Percentiles rank a stretch among this genome's conserved stretches.
Conservation (phyloP, 1,140 invertebrate genomes). For the Drosophila ogumai region DNA sequence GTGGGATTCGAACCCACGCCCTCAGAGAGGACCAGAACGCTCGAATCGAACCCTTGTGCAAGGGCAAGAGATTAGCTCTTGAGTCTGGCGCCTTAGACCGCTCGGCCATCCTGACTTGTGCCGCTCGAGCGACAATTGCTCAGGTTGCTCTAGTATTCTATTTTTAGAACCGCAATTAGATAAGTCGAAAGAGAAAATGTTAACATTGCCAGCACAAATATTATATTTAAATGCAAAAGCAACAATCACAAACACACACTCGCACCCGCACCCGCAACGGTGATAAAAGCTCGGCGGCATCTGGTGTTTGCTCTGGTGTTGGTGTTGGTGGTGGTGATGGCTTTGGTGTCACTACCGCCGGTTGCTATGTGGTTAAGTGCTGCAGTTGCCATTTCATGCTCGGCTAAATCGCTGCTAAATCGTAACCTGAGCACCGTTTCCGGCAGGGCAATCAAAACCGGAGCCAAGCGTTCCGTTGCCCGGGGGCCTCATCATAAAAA, state of each 20-base stretch:
- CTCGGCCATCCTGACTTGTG: conserved; percentile 88
- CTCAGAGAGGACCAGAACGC: conserved; percentile 92
- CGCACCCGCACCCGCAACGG: conserved; percentile 6
- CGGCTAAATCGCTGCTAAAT: conserved; percentile 73
- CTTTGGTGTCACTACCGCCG: conserved; percentile 19
- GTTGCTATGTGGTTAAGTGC: conserved; percentile 62
- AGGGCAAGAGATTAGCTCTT: conserved; percentile 84
- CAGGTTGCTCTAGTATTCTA: conserved; percentile 1
- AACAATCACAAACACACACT: conserved; percentile 4
- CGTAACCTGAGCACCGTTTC: conserved; percentile 76
- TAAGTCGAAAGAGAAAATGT: conserved; percentile 24
- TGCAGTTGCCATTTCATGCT: conserved; percentile 72
- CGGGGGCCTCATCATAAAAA: conserved; percentile 76
- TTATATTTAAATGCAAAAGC: conserved; percentile 14
- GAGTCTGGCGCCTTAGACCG: conserved; percentile 90
- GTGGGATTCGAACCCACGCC: conserved; percentile 95
- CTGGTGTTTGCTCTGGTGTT: conserved; percentile 25
- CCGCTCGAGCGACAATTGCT: not conserved
- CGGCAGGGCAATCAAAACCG: conserved; percentile 74
- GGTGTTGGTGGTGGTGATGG: conserved; percentile 22
- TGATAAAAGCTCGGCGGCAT: conserved; percentile 42
- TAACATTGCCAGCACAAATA: conserved; percentile 1
- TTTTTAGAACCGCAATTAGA: conserved; percentile 46
- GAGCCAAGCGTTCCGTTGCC: conserved; percentile 44
- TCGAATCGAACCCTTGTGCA: conserved; percentile 71